Evolutionary conservation across 2,888 invertebrate species (phyloP), one percentile per base, ranked within the genome.

Genomic region (Drosophila merina): DNA sequence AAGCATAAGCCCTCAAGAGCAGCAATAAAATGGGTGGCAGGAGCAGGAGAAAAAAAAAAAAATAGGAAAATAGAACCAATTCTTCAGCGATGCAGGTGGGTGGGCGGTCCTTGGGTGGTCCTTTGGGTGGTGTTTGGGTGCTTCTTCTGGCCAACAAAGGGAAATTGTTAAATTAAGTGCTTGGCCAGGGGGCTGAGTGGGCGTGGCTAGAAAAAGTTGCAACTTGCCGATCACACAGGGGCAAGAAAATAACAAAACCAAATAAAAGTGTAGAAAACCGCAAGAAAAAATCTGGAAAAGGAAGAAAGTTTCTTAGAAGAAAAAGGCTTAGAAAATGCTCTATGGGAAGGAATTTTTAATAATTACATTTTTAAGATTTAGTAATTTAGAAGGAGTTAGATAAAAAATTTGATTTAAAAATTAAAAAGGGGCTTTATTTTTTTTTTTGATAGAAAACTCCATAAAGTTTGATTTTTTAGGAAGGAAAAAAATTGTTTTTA

Each of bases 131-230:
- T 60, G 9, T 12, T 9, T 20, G 2, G 20, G 31, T 36, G 2
- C 25, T 25, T 1, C 38, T 38, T 10, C 38, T 14, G 49, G 25
- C 45, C 58, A 79, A 81, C 82, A 82, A 86, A 75, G 60, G 83
- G 80, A 81, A 83, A 82, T 82, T 82, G 86, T 82, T 82, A 82
- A 86, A 86, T 82, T 77, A 82, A 82, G 82, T 82, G 82, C 83
- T 82, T 75, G 82, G 66, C 72, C 44, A 54, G 36, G 36, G 5
- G 5, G n/a, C 36, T 2, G 4, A 10, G 36, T 10, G 71, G 62
- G 58, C 58, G 57, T 56, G 74, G 62, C 56, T 36, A 36, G 20
- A 49, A 60, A 68, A 75, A 73, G 75, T 75, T 79, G 66, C 47
- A 20, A 20, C 20, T 20, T 20, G 20, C 20, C 20, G 20, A 20